A percentile compares a stretch with the other conserved stretches of the same genome.
Evolutionary conservation across 37 sponge, comb jelly and placozoan genomes (phyloP).

Genomic region (Lycopodina hypogea): DNA sequence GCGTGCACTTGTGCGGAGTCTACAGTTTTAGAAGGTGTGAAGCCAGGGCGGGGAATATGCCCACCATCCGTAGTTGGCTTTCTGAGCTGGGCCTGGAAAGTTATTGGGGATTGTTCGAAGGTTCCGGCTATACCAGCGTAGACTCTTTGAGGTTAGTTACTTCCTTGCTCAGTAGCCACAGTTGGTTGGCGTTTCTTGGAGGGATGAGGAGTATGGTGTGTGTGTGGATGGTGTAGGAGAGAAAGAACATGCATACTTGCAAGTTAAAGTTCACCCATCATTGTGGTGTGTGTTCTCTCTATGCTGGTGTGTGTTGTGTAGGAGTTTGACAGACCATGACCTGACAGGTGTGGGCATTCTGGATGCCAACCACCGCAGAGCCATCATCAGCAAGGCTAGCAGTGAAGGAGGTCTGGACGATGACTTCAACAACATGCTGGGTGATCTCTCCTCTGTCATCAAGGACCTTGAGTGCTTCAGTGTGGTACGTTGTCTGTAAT

Average conservation of each 20-base stretch:
- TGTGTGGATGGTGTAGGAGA: neutral
- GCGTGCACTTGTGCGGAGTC: no score
- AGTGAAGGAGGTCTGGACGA: neutral
- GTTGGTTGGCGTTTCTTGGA: no score
- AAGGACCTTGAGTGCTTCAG: slow-evolving; percentile 56
- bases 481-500: slow-evolving; percentile 19
- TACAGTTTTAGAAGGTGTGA: no score
- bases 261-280: neutral
- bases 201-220: neutral
- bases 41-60: neutral
- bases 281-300: neutral
- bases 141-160: slow-evolving; percentile 25
- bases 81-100: slow-evolving; percentile 39
- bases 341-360: slow-evolving; percentile 26
- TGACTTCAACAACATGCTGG: slow-evolving; percentile 56
- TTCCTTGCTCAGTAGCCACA: no score
- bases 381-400: slow-evolving; percentile 40
- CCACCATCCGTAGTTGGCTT: slow-evolving; percentile 31
- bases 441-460: slow-evolving; percentile 54
- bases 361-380: slow-evolving; percentile 41
- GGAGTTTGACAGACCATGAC: slow-evolving; percentile 13
- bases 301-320: neutral
- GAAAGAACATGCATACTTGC: neutral
- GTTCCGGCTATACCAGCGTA: slow-evolving; percentile 33
- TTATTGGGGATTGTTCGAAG: slow-evolving; percentile 36